Percentiles rank a stretch among this genome's conserved stretches.
phyloP scores from a whole-genome alignment of 2,888 invertebrate species.

The Diarsia mendica region DNA sequence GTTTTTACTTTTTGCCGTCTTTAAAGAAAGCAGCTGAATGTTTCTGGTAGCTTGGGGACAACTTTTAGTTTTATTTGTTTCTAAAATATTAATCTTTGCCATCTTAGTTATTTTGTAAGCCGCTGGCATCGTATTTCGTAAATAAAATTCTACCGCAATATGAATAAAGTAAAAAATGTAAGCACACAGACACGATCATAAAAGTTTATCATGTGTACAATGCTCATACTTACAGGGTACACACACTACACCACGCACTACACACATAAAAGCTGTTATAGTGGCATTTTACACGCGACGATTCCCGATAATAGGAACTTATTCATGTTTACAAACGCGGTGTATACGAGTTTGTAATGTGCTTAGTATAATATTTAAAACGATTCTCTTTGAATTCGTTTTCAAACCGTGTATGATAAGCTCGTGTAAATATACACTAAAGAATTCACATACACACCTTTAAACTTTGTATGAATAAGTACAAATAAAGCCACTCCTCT shows the following conservation, averaged over 20 bases:
- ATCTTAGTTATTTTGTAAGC: neutral
- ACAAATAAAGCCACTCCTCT: conserved; percentile 17
- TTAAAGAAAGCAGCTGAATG: conserved; percentile 28
- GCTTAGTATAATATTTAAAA: conserved; percentile 34
- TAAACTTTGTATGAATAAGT: conserved; percentile 22
- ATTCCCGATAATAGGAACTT: conserved; percentile 52
- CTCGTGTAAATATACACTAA: conserved; percentile 24
- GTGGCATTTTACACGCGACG: conserved; percentile 57
- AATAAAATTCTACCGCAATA: neutral
- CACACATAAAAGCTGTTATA: conserved; percentile 54
- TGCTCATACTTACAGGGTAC: conserved; percentile 30
- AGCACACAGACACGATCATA: conserved; percentile 26
- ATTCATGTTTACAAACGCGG: conserved; percentile 41
- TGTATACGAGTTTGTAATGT: conserved; percentile 1
- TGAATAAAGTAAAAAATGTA: conserved; percentile 33
- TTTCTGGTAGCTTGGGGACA: conserved; percentile 16
- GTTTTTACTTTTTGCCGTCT: conserved; percentile 45
- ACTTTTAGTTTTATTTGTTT: conserved; percentile 22
- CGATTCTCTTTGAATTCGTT: conserved; percentile 26
- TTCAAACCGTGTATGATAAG: conserved; percentile 26
- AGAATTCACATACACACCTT: conserved; percentile 17
- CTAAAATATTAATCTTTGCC: neutral
- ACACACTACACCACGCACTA: conserved; percentile 37
- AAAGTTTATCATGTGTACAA: conserved; percentile 43
- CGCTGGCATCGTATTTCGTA: neutral